Base-by-base conservation (phyloP, 2,113 vertebrate genomes). In the Ciconia boyciana region DNA sequence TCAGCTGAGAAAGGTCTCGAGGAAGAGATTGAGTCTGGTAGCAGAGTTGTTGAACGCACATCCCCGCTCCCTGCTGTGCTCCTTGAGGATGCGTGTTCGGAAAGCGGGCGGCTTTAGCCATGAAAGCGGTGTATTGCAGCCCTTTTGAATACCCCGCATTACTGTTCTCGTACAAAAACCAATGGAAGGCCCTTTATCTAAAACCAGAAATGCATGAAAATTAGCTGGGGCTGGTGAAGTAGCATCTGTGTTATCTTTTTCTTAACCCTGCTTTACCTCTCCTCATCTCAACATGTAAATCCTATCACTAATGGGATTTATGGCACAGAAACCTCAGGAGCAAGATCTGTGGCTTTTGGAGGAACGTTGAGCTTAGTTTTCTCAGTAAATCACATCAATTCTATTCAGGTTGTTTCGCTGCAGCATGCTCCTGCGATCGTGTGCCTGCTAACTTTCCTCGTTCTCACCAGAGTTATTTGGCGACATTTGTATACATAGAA, bases 121-220 rank as follows among this genome's bases (percentile, higher is more conserved):
- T 2, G 0, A 43, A 46, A 52, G 64, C 6, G 7, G 8, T 41
- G 39, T 75, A 6, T 70, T 78, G 34, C 39, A 48, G 65, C 41
- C 61, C 87, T 66, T 76, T 8, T 81, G 75, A 75, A 84, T 65
- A 69, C 57, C 68, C 57, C 6, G 4, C 31, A 2, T 61, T 75
- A n/a, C 83, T 84, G 21, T 29, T 57, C 69, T 65, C 15, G 0
- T 71, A 71, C 39, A 77, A 94, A 88, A 94, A 32, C 9, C 6
- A 1, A 6, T 15, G 58, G 43, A 60, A 69, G 60, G 64, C 41
- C 85, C 77, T 93, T 92, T 85, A 82, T 92, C 60, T 83, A n/a
- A 92, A 93, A 44, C 39, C 85, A 88, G 83, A 93, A 86, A 21
- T 75, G 74, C 58, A 64, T 79, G 83, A 93, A 94, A 94, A 96